These are phyloP conservation scores for Parasteatoda lunata DNA, from an alignment of 2,888 invertebrate genomes.

Conservation along the genomic window DNA sequence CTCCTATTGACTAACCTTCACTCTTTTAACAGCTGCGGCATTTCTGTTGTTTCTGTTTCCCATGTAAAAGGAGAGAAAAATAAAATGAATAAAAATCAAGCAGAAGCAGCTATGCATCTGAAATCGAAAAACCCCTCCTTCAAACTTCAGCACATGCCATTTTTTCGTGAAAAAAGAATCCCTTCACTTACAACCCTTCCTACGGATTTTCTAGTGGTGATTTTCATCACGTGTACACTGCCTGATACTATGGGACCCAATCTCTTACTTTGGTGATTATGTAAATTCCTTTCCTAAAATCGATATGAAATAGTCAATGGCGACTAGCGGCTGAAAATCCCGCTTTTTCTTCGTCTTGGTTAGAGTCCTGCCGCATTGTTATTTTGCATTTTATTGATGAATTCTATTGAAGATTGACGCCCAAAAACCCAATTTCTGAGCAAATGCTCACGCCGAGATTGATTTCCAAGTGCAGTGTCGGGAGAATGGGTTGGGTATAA, in stretches of 20 bases:
- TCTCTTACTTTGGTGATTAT: slow-evolving; percentile 62
- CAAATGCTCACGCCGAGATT: slow-evolving; percentile 48
- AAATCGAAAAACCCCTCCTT: slow-evolving; percentile 12
- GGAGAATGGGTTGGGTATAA: slow-evolving; percentile 1
- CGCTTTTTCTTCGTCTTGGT: slow-evolving; percentile 40
- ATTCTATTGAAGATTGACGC: slow-evolving; percentile 59
- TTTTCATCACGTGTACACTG: slow-evolving; percentile 40
- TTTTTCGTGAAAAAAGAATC: slow-evolving; percentile 17
- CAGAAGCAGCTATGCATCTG: slow-evolving; percentile 3
- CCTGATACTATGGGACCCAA: slow-evolving; percentile 32
- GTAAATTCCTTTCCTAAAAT: slow-evolving; percentile 50
- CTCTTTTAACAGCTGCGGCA: neutral
- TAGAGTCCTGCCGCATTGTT: slow-evolving; percentile 48
- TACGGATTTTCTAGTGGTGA: slow-evolving; percentile 28
- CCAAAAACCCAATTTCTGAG: slow-evolving; percentile 60
- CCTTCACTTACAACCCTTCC: slow-evolving; percentile 14
- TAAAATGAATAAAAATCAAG: slow-evolving; percentile 13
- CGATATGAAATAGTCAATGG: slow-evolving; percentile 61
- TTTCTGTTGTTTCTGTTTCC: too few relatives aligned
- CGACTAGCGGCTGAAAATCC: slow-evolving; percentile 51
- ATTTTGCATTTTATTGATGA: slow-evolving; percentile 65
- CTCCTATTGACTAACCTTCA: slow-evolving; percentile 15
- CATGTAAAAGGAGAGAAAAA: neutral
- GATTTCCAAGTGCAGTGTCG: slow-evolving; percentile 19
- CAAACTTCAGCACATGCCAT: neutral